A percentile compares a stretch with the other conserved stretches of the same genome.
These are phyloP conservation scores for Stomorhina lunata DNA, from an alignment of 2,888 invertebrate genomes.

Conservation along the genomic window DNA sequence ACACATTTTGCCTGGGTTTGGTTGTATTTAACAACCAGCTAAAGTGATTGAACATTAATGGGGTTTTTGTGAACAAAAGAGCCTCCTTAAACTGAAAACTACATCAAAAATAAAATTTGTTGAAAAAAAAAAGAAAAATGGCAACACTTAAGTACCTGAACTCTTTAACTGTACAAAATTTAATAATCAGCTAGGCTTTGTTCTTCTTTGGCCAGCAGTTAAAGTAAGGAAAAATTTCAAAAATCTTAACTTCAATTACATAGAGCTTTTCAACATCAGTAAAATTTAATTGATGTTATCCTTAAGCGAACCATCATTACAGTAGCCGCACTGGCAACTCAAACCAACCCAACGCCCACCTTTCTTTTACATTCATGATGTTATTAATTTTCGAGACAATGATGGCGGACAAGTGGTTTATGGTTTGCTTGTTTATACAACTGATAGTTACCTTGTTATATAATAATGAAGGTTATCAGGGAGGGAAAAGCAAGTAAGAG, in stretches of 20 bases:
- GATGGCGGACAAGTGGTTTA: constrained; percentile 63
- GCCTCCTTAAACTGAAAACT: constrained; percentile 18
- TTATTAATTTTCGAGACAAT: constrained; percentile 63
- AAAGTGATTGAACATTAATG: constrained; percentile 57
- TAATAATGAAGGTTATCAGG: constrained; percentile 35
- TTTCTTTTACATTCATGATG: constrained; percentile 14
- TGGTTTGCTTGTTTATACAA: constrained; percentile 47
- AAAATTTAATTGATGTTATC: constrained; percentile 28
- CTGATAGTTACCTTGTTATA: constrained; percentile 54
- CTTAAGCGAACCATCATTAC: neutral
- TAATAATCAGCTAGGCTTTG: constrained; percentile 11
- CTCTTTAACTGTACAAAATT: constrained; percentile 33
- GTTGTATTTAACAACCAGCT: neutral
- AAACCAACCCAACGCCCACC: neutral
- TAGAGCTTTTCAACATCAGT: neutral
- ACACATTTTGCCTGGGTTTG: neutral
- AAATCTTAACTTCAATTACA: constrained; percentile 5
- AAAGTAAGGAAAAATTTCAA: neutral
- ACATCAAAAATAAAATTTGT: neutral
- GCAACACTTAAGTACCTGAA: constrained; percentile 60
- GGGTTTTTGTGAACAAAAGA: constrained; percentile 11
- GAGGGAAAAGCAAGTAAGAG: neutral
- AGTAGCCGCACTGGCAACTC: neutral
- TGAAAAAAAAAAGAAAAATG: constrained; percentile 16
- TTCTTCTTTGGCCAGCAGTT: neutral